These are phyloP conservation scores for Aricia artaxerxes DNA, from an alignment of 2,888 invertebrate species.

Conservation along the genomic window DNA sequence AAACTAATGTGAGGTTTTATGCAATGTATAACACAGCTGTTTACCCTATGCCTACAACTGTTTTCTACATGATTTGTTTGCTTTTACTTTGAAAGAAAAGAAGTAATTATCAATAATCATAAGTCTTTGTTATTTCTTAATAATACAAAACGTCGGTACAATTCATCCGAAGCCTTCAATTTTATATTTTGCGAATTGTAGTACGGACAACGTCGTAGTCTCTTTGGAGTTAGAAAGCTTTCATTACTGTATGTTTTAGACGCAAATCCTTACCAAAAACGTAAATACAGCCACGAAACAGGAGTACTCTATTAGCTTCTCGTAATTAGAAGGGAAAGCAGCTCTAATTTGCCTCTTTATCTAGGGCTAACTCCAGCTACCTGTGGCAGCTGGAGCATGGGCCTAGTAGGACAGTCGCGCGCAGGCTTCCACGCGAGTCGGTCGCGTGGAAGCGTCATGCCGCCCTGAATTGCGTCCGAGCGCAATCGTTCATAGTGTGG, in stretches of 20 bases:
- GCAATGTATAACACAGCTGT: no score
- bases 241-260: not conserved
- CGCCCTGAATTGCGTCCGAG: conserved; percentile 55
- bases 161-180: not conserved
- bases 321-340: conserved; percentile 44
- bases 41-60: no score
- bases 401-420: conserved; percentile 68
- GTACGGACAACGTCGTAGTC: not conserved
- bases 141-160: not conserved
- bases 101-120: not conserved
- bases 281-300: conserved; percentile 3
- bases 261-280: not conserved
- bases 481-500: conserved; percentile 45
- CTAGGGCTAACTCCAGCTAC: conserved; percentile 51
- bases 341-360: conserved; percentile 53
- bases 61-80: not conserved
- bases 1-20: no score
- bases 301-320: not conserved
- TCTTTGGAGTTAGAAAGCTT: not conserved
- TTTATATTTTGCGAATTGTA: not conserved
- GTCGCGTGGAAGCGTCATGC: conserved; percentile 62
- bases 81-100: not conserved
- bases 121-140: not conserved
- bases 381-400: conserved; percentile 69
- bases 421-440: conserved; percentile 74